A percentile compares a stretch with the other conserved stretches of the same genome.
Evolutionary conservation across 2,113 vertebrate species (phyloP).

Genomic region (Macroglossus sobrinus): DNA sequence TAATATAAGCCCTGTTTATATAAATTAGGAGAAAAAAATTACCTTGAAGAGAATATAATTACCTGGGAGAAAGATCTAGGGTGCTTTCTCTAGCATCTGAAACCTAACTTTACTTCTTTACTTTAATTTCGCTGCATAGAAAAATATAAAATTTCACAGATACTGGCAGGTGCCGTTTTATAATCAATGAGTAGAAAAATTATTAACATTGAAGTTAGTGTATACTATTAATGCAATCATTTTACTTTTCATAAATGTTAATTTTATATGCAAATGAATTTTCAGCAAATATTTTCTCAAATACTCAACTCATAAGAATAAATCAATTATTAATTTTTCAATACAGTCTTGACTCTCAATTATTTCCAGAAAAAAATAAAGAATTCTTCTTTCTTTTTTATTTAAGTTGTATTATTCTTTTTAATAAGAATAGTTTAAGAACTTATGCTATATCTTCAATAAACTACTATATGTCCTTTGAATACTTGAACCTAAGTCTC

Average conservation of each 20-base stretch:
- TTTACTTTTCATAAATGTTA: not conserved
- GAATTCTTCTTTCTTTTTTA: not conserved
- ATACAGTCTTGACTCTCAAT: not conserved
- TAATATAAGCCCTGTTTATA: not conserved
- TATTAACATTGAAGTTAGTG: not conserved
- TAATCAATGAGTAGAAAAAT: conserved; percentile 11
- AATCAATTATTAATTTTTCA: not conserved
- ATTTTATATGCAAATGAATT: not conserved
- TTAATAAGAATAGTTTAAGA: conserved; percentile 4
- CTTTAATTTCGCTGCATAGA: not conserved
- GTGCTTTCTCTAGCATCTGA: not conserved
- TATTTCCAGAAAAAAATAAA: not conserved
- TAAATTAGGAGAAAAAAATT: not conserved
- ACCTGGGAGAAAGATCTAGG: not conserved
- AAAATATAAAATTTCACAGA: not conserved
- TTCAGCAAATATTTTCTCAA: not conserved
- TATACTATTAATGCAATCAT: not conserved
- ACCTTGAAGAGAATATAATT: not conserved
- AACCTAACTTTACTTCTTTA: not conserved
- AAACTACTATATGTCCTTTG: not conserved
- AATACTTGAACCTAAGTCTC: conserved; percentile 25
- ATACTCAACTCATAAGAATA: not conserved
- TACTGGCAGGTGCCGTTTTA: not conserved
- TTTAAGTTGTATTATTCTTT: not conserved
- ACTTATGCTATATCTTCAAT: not conserved